Conservation (phyloP, 2,888 invertebrate genomes). For the Apodemia duryi region DNA sequence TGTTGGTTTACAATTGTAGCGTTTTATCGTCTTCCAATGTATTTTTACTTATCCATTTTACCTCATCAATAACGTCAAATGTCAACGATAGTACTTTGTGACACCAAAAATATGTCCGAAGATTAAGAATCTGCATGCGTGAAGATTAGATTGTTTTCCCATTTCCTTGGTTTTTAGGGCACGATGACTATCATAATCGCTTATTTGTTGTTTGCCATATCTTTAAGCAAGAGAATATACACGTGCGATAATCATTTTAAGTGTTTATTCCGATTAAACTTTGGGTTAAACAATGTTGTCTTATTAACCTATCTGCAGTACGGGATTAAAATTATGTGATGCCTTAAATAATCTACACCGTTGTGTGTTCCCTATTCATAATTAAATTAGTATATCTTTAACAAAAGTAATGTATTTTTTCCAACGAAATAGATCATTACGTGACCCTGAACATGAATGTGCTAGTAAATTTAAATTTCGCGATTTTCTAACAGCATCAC, state of each 20-base stretch:
- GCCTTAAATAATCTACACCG: too few relatives aligned
- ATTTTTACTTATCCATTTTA: constrained; percentile 22
- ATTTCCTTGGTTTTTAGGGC: background rate
- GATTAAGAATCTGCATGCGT: background rate
- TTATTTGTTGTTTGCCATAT: background rate
- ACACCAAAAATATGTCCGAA: background rate
- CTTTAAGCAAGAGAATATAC: background rate
- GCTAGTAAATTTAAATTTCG: too few relatives aligned
- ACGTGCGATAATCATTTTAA: background rate
- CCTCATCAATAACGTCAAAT: constrained; percentile 20
- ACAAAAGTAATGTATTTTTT: too few relatives aligned
- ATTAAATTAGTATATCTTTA: too few relatives aligned
- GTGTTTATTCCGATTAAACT: background rate
- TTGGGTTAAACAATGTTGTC: too few relatives aligned
- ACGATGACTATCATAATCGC: background rate
- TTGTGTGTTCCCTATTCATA: too few relatives aligned
- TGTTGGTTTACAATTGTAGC: constrained; percentile 1
- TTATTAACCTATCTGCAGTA: background rate
- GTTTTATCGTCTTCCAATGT: constrained; percentile 10
- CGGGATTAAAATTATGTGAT: too few relatives aligned
- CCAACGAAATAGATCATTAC: too few relatives aligned
- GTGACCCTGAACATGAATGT: too few relatives aligned
- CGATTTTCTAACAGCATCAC: too few relatives aligned
- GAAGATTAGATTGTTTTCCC: background rate
- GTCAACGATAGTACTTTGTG: constrained; percentile 15